Base-by-base conservation (phyloP, 1,140 invertebrate genomes). In the Brachionus koreanus region DNA sequence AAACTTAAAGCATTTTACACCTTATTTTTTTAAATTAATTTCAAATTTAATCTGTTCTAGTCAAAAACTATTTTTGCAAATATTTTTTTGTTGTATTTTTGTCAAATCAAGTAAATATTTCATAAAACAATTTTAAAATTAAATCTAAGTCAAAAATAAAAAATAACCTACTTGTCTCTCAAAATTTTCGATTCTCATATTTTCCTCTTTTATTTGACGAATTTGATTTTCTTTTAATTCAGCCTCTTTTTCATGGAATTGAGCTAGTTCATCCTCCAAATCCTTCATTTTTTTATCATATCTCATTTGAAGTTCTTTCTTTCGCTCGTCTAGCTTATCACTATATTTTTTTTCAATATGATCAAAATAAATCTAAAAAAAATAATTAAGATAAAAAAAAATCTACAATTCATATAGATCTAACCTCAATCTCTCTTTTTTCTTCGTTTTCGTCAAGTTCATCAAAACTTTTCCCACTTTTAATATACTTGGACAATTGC, bases 381-480 rank as follows among this genome's bases (percentile, higher is more conserved):
- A 13, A 13, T 29, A 57, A 69, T 13, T 5, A 75, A 25, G 3
- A 29, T 75, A 19, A 75, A 3, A 75, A n/a, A 77, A 23, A 29
- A 33, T 42, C 0, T 33, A 5, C 35, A n/a, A 61, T 4, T n/a
- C 12, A 61, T 19, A 37, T 16, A 25, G 37, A 2, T 10, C 35
- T 57, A 19, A 79, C 76, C 16, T 57, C 76, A 1, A 79, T 57
- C 29, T 79, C 76, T 37, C 76, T 12, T 65, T 79, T 79, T 16
- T 79, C 76, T 61, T 79, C 76, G n/a, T 65, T 61, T 65, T 79
- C 76, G 23, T 79, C 76, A 10, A 79, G 23, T 29, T 79, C 76
- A 43, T 79, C 76, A 65, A 79, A 79, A n/a, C 76, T 79, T 42
- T 79, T 42, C 29, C 76, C 76, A 65, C 76, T 79, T 42, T 79